These are phyloP conservation scores for Flexamia atlantica DNA, from an alignment of 2,888 invertebrate genomes.

Conservation along the genomic window DNA sequence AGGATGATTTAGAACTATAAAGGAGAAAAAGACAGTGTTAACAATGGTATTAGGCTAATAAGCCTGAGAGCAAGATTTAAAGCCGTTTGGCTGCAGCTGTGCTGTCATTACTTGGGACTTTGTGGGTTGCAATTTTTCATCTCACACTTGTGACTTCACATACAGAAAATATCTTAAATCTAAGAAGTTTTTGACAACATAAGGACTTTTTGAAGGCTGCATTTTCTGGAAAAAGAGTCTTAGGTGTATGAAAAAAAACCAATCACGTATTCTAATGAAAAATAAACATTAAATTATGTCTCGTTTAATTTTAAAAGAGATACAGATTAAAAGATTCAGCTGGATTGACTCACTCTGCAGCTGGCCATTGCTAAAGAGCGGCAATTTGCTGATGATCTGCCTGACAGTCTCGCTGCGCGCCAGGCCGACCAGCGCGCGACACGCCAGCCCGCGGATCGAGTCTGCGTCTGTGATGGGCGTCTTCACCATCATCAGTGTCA, in stretches of 20 bases:
- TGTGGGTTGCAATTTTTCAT: no score
- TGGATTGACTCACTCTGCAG: slow-evolving; percentile 84
- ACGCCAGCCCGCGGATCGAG: slow-evolving; percentile 94
- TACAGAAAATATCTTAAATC: no score
- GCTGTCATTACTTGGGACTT: no score
- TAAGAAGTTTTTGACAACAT: no score
- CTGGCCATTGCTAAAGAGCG: slow-evolving; percentile 95
- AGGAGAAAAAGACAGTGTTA: no score
- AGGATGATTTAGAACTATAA: no score
- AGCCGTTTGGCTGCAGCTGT: no score
- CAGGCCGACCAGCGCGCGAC: slow-evolving; percentile 94
- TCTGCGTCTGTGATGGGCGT: slow-evolving; percentile 98
- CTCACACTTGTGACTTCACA: no score
- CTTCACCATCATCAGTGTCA: slow-evolving; percentile 93
- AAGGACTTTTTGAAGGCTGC: no score
- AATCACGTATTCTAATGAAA: neutral
- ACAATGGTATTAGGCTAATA: no score
- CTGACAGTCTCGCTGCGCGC: slow-evolving; percentile 95
- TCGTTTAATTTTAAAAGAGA: neutral
- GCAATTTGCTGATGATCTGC: slow-evolving; percentile 97
- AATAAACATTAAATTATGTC: neutral
- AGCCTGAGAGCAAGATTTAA: no score
- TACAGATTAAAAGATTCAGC: neutral
- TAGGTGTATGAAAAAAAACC: slow-evolving; percentile 66
- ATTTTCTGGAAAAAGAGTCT: no score